Conservation (phyloP, 2,797 vertebrate species). For the Stomatorhinus walkeri region DNA sequence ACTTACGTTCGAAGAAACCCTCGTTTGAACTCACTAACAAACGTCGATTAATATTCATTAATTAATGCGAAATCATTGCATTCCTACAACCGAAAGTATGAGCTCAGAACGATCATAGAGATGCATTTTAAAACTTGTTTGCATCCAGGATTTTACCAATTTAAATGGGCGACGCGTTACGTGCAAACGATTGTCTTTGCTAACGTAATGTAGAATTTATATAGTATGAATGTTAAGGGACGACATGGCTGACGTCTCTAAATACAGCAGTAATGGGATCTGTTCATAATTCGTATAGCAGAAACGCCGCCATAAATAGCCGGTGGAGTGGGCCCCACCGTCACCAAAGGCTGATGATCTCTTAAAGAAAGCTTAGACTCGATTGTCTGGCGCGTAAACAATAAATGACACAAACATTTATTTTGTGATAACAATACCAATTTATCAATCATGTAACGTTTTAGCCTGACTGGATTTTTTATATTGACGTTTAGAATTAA, state of each 20-base stretch:
- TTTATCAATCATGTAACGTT: background rate
- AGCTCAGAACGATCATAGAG: slow-evolving; percentile 1
- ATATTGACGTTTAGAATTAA: background rate
- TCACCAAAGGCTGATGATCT: background rate
- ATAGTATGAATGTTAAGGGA: background rate
- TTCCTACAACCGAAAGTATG: background rate
- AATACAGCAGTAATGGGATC: background rate
- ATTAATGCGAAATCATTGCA: background rate
- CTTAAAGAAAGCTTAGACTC: background rate
- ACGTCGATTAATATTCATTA: background rate
- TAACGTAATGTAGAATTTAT: background rate
- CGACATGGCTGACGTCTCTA: background rate
- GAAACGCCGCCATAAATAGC: background rate
- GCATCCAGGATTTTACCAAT: slow-evolving; percentile 25
- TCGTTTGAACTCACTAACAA: background rate
- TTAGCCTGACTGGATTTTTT: background rate
- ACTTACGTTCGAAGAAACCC: background rate
- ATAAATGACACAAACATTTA: too few species aligned
- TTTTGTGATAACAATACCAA: background rate
- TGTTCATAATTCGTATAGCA: background rate
- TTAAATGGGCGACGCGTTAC: slow-evolving; percentile 40
- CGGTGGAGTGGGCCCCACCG: background rate
- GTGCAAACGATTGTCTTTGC: background rate
- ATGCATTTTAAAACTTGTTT: slow-evolving; percentile 38
- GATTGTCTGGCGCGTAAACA: too few species aligned